These are phyloP conservation scores for Camptogramma bilineatum DNA, from an alignment of 2,888 invertebrate species.

Conservation along the genomic window DNA sequence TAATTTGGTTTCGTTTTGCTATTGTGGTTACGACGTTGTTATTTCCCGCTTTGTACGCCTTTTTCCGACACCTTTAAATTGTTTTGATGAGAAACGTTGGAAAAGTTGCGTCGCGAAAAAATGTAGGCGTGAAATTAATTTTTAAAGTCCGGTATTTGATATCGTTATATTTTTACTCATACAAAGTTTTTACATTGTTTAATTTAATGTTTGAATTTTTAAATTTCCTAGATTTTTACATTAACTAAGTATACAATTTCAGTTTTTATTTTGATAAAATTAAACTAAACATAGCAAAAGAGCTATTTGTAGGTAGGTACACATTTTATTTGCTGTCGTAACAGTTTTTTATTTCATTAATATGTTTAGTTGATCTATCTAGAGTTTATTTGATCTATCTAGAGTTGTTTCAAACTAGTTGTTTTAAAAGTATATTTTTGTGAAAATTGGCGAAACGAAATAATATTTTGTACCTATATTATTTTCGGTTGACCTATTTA, in stretches of 20 bases:
- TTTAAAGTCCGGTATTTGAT: not conserved
- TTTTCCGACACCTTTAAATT: constrained; percentile 52
- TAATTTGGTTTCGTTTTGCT: constrained; percentile 80
- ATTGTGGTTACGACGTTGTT: constrained; percentile 71
- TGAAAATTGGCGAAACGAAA: not conserved
- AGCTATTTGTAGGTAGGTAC: not conserved
- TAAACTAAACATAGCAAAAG: not conserved
- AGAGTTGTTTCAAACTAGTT: no score
- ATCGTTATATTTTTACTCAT: not conserved
- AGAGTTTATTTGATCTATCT: not conserved
- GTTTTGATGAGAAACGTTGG: constrained; percentile 41
- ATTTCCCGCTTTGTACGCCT: constrained; percentile 64
- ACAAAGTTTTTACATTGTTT: no score
- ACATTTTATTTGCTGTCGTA: not conserved
- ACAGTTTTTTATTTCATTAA: not conserved
- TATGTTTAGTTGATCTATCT: not conserved
- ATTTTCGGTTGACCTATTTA: not conserved
- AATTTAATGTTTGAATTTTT: no score
- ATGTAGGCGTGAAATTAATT: constrained; percentile 1
- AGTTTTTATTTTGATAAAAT: not conserved
- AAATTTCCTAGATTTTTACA: no score
- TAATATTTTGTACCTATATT: not conserved
- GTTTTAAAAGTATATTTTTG: not conserved
- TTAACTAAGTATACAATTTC: no score
- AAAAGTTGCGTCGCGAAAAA: constrained; percentile 28